Conservation (phyloP, 2,113 vertebrate species). For the Oryzias curvinotus region DNA sequence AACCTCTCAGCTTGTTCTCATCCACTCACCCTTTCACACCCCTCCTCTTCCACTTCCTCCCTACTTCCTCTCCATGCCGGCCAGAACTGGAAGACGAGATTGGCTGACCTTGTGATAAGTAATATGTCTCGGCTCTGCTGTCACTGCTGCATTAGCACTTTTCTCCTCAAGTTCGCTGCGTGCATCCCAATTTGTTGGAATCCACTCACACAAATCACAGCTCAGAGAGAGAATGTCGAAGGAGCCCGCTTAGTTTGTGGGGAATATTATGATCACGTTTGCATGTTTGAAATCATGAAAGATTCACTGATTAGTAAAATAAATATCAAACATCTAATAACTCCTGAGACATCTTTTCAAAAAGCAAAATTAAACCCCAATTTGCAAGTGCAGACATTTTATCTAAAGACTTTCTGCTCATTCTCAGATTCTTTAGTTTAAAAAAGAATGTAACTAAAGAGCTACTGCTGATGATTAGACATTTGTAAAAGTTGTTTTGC, state of each 20-base stretch:
- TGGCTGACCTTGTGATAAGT: slow-evolving; percentile 74
- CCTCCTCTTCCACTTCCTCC: slow-evolving; percentile 22
- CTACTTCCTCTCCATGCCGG: slow-evolving; percentile 30
- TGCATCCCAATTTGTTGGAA: slow-evolving; percentile 37
- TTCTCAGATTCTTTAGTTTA: too few species aligned
- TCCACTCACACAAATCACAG: slow-evolving; percentile 32
- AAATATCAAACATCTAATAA: neutral
- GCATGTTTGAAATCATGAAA: neutral
- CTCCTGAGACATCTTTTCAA: too few species aligned
- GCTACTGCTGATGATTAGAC: neutral
- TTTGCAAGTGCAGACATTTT: too few species aligned
- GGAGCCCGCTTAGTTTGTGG: neutral
- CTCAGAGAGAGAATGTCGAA: slow-evolving; percentile 5
- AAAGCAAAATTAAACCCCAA: too few species aligned
- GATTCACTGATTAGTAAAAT: neutral
- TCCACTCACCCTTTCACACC: slow-evolving; percentile 12
- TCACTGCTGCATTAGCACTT: slow-evolving; percentile 65
- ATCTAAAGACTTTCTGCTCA: too few species aligned
- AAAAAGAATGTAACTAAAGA: too few species aligned
- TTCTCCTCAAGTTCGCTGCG: slow-evolving; percentile 37
- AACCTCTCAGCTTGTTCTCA: neutral
- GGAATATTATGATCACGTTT: neutral
- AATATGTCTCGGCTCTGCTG: slow-evolving; percentile 59
- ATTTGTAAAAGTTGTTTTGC: neutral
- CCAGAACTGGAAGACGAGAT: slow-evolving; percentile 63